Evolutionary conservation across 2,797 vertebrate genomes (phyloP), one percentile per base, ranked within the genome.

Genomic region (Galaxias olidus): DNA sequence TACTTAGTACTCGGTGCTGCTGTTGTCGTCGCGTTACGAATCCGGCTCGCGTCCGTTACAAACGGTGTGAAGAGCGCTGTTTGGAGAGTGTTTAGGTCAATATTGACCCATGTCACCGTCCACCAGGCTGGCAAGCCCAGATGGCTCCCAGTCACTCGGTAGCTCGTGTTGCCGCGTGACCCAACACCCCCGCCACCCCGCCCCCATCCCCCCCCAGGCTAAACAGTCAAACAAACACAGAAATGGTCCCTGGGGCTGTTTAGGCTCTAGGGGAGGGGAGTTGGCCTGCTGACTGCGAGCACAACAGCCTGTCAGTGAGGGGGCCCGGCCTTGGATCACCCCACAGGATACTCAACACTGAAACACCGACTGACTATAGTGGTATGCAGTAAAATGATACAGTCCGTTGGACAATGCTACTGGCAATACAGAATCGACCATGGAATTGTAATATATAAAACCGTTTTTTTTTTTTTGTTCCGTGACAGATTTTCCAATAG

Each of bases 201-300:
- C n/a, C n/a, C n/a, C n/a, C n/a, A n/a, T n/a, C n/a, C n/a, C n/a
- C 0, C 52, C 64, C 68, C 79, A 75, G 81, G 69, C 74, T 80
- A 86, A 88, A 90, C 72, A 87, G 63, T 82, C 62, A 85, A 85
- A 86, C 83, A 86, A 88, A 88, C 81, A 80, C 19, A 55, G 71
- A 73, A 77, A 78, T 82, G 68, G 82, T 73, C 71, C 59, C 69
- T 14, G 30, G 63, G 63, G 66, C 86, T 30, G 30, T 30, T 30
- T 30, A 30, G 30, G 84, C 85, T 86, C 81, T 65, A 73, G 46
- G 84, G 76, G 59, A 59, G 14, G 52, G 47, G 64, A 55, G 61
- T 69, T 71, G 59, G 56, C 74, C 78, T 66, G 68, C 72, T 70
- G 81, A 69, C 56, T 59, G 15, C 30, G 52, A 47, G 49, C 74